A percentile compares a stretch with the other conserved stretches of the same genome.
Conservation (phyloP, 2,888 invertebrate species). For the Napeogenes inachia region DNA sequence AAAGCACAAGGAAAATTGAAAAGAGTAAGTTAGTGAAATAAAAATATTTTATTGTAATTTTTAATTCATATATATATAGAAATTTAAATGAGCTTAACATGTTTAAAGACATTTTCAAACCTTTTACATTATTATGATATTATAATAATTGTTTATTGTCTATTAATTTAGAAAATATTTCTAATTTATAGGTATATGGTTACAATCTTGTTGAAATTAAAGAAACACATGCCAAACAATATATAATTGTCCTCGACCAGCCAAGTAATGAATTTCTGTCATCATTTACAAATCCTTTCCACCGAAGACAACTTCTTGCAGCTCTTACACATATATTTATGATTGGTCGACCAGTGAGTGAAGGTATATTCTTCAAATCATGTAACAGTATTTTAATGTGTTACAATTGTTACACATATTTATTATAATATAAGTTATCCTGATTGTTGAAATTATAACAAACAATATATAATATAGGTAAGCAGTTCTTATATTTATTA, state of each 20-base stretch:
- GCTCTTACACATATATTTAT: slow-evolving; percentile 74
- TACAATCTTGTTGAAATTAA: slow-evolving; percentile 65
- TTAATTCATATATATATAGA: too few species aligned
- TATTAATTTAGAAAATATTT: slow-evolving; percentile 3
- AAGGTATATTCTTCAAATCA: slow-evolving; percentile 49
- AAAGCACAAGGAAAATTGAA: slow-evolving; percentile 54
- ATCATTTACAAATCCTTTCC: slow-evolving; percentile 38
- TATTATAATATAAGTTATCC: too few species aligned
- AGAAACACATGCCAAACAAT: slow-evolving; percentile 44
- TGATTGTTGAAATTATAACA: too few species aligned
- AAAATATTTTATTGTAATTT: too few species aligned
- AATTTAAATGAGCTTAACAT: too few species aligned
- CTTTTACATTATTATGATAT: too few species aligned
- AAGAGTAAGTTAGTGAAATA: slow-evolving; percentile 32
- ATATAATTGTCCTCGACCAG: slow-evolving; percentile 52
- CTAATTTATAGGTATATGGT: slow-evolving; percentile 64
- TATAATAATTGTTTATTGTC: background rate
- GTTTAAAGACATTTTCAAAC: too few species aligned
- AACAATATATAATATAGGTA: too few species aligned
- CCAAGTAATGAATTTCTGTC: slow-evolving; percentile 46
- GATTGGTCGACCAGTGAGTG: slow-evolving; percentile 66
- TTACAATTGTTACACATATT: too few species aligned
- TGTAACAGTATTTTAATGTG: too few species aligned
- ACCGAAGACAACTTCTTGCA: slow-evolving; percentile 59
- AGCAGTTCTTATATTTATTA: too few species aligned